Conservation (phyloP, 2,113 vertebrate genomes). For the Hiodon alosoides region DNA sequence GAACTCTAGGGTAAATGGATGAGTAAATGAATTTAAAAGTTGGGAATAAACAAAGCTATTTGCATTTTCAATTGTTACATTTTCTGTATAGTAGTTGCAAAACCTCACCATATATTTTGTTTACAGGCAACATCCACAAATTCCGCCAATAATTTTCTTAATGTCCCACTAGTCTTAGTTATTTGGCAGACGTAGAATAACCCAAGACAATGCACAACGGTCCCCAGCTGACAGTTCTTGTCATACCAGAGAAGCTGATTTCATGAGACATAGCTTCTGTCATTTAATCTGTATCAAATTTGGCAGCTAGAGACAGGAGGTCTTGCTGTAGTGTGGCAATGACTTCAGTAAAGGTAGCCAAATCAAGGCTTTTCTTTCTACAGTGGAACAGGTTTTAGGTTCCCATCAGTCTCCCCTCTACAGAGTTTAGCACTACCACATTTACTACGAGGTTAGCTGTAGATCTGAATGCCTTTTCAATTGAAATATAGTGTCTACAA, state of each 20-base stretch:
- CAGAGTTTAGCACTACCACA: neutral
- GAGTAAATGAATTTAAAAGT: neutral
- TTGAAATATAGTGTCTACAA: neutral
- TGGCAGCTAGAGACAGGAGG: slow-evolving; percentile 47
- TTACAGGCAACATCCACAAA: neutral
- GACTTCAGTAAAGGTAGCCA: slow-evolving; percentile 5
- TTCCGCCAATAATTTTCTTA: neutral
- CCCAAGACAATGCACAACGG: slow-evolving; percentile 10
- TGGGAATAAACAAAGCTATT: neutral
- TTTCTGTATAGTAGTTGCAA: neutral
- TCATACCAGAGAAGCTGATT: slow-evolving; percentile 42
- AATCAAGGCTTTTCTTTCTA: slow-evolving; percentile 10
- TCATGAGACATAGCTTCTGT: slow-evolving; percentile 37
- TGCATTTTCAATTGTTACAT: too few relatives aligned
- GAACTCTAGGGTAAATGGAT: neutral
- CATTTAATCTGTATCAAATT: slow-evolving; percentile 39
- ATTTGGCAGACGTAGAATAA: neutral
- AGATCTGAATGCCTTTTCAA: neutral
- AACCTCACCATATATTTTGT: neutral
- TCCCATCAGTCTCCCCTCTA: neutral
- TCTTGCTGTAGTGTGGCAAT: slow-evolving; percentile 36
- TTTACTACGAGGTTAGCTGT: neutral
- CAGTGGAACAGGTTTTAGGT: slow-evolving; percentile 5
- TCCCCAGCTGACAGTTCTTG: slow-evolving; percentile 30
- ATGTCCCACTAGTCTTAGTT: neutral